Evolutionary conservation across 2,797 vertebrate species (phyloP).

Genomic region (Anguilla marmorata): DNA sequence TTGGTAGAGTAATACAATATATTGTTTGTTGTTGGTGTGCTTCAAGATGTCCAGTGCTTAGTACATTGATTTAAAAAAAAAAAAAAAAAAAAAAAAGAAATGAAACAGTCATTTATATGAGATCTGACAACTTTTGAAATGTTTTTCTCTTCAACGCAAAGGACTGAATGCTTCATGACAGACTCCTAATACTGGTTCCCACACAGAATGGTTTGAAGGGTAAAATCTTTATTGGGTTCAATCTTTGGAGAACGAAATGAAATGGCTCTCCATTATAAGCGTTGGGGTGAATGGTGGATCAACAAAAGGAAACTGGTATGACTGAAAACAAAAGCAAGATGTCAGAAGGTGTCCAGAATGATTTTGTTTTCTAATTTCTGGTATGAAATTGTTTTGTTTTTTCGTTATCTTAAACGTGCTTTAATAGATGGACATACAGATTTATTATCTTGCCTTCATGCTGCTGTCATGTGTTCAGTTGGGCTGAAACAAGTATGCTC

Average conservation of each 20-base stretch:
- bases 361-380: not conserved
- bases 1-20: not conserved
- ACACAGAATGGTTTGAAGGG: slow-evolving; percentile 12
- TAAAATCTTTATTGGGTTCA: slow-evolving; percentile 37
- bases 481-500: not conserved
- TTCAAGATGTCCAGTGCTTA: not conserved
- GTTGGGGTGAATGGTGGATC: not conserved
- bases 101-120: not conserved
- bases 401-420: not conserved
- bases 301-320: slow-evolving; percentile 13
- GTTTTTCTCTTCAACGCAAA: not conserved
- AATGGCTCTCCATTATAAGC: slow-evolving; percentile 36
- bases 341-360: not conserved
- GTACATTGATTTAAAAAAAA: not conserved
- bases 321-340: slow-evolving; percentile 10
- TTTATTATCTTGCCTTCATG: not conserved
- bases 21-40: not conserved
- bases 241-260: slow-evolving; percentile 54
- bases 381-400: not conserved
- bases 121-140: not conserved
- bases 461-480: not conserved
- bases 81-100: not conserved
- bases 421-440: slow-evolving; percentile 16
- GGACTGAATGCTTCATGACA: not conserved
- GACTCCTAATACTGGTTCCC: not conserved